phyloP scores from a whole-genome alignment of 2,888 invertebrate genomes.

The Hemithea aestivaria region DNA sequence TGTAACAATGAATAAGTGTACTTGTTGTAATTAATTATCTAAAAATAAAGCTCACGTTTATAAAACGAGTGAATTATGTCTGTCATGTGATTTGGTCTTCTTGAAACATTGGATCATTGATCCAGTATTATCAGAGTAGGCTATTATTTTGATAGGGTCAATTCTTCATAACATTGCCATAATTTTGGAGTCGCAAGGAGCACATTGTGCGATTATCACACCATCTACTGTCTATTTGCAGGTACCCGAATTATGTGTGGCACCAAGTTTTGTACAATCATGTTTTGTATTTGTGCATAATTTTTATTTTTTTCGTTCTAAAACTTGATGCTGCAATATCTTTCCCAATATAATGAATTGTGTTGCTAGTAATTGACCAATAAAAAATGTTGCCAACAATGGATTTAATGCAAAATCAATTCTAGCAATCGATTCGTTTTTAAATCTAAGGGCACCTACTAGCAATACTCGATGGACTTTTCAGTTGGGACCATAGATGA shows the following conservation, averaged over 20 bases:
- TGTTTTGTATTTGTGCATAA: conserved; percentile 4
- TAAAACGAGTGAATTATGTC: too few relatives aligned
- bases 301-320: conserved; percentile 7
- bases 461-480: conserved; percentile 75
- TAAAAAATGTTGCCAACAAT: neutral
- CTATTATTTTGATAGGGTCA: conserved; percentile 24
- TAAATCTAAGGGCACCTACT: conserved; percentile 53
- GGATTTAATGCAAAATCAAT: conserved; percentile 17
- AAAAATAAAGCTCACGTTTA: too few relatives aligned
- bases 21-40: too few relatives aligned
- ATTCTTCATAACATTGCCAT: conserved; percentile 32
- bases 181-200: conserved; percentile 46
- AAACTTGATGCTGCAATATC: conserved; percentile 50
- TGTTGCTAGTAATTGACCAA: conserved; percentile 43
- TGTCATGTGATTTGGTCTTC: too few relatives aligned
- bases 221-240: conserved; percentile 70
- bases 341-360: conserved; percentile 47
- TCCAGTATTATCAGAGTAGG: neutral
- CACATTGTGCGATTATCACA: conserved; percentile 55
- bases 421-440: conserved; percentile 37
- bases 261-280: conserved; percentile 44
- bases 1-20: too few relatives aligned
- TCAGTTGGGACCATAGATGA: conserved; percentile 66
- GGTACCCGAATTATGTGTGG: conserved; percentile 63
- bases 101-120: too few relatives aligned